Evolutionary conservation across 1,140 invertebrate genomes (phyloP).

Genomic region (Aphelinus atriplicis): DNA sequence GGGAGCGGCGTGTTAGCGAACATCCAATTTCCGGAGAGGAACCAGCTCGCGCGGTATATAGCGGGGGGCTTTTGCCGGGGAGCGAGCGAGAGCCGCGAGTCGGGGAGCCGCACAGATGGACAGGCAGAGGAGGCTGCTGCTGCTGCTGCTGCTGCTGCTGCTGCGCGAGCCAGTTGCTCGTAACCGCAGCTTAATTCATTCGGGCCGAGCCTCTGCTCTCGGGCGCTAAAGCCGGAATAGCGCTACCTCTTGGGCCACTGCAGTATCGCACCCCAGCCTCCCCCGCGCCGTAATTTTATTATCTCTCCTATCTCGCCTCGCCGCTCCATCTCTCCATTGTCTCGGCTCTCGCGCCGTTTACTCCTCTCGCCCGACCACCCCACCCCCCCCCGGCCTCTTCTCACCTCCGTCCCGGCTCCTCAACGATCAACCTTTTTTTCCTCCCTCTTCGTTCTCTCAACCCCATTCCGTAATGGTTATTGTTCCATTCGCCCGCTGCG

Average conservation of each 20-base stretch:
- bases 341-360: neutral
- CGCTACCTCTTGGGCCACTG: too few relatives aligned
- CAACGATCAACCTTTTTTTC: neutral
- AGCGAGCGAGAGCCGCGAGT: conserved; percentile 10
- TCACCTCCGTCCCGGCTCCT: neutral
- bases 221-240: conserved; percentile 5
- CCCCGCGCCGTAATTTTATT: conserved; percentile 55
- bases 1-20: conserved; percentile 35
- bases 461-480: conserved; percentile 20
- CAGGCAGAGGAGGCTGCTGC: too few relatives aligned
- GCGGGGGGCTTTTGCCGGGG: neutral
- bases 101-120: conserved; percentile 2
- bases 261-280: too few relatives aligned
- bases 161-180: conserved; percentile 26
- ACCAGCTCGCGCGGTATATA: conserved; percentile 43
- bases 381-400: neutral
- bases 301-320: conserved; percentile 31
- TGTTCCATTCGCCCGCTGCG: neutral
- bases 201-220: neutral
- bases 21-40: conserved; percentile 56
- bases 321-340: conserved; percentile 10
- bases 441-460: conserved; percentile 20
- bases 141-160: too few relatives aligned
- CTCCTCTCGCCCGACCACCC: neutral
- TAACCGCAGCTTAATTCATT: conserved; percentile 52